These are phyloP conservation scores for Mycetomoellerius zeteki DNA, from an alignment of 1,140 invertebrate species.

Conservation along the genomic window DNA sequence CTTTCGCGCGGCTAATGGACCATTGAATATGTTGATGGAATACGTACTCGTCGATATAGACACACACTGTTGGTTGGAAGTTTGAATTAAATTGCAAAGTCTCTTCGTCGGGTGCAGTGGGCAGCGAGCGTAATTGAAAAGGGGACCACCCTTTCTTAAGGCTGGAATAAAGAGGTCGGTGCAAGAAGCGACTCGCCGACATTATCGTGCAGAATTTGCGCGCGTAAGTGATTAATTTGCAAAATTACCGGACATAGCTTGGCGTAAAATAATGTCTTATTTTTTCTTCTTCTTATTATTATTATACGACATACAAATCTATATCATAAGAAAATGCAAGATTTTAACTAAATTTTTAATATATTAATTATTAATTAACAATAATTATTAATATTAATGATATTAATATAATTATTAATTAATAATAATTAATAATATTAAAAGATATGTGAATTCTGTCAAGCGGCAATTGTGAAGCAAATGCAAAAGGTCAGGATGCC, in stretches of 20 bases:
- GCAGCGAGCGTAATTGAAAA: slow-evolving; percentile 72
- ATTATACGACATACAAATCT: not conserved
- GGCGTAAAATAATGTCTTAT: not conserved
- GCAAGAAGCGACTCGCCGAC: slow-evolving; percentile 18
- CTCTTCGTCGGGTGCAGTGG: slow-evolving; percentile 52
- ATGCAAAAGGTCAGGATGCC: not conserved
- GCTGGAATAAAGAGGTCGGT: slow-evolving; percentile 46
- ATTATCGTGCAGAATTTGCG: slow-evolving; percentile 24
- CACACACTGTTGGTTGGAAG: slow-evolving; percentile 9
- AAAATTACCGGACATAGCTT: not conserved
- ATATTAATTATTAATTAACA: too few species aligned
- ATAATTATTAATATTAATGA: not conserved
- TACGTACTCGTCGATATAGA: slow-evolving; percentile 66
- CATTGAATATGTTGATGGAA: slow-evolving; percentile 79
- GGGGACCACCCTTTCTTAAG: slow-evolving; percentile 40
- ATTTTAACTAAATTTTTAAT: not conserved
- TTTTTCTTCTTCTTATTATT: not conserved
- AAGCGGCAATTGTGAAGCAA: not conserved
- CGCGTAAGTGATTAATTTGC: slow-evolving; percentile 28
- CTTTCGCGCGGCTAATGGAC: slow-evolving; percentile 70
- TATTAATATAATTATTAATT: too few species aligned
- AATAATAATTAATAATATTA: not conserved
- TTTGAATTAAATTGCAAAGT: slow-evolving; percentile 76
- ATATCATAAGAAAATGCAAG: not conserved
- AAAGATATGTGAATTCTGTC: not conserved